A percentile compares a stretch with the other conserved stretches of the same genome.
Evolutionary conservation across 2,888 invertebrate species (phyloP).

Genomic region (Agrochola circellaris): DNA sequence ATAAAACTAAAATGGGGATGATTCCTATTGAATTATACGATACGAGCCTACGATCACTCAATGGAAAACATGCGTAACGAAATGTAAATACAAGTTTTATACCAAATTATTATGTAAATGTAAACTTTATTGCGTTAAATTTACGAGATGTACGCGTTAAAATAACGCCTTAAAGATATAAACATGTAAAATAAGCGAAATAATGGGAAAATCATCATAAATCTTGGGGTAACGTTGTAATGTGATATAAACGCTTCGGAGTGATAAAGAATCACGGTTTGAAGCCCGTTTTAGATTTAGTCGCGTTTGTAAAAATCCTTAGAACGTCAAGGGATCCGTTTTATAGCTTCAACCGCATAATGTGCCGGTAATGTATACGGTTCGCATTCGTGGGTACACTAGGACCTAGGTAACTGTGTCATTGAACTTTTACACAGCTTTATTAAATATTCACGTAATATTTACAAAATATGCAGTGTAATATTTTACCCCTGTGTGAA

Average conservation of each 20-base stretch:
- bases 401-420: conserved; percentile 53
- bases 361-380: conserved; percentile 75
- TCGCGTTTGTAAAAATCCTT: conserved; percentile 80
- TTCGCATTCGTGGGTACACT: conserved; percentile 54
- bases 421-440: conserved; percentile 49
- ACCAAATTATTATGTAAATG: conserved; percentile 73
- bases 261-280: conserved; percentile 79
- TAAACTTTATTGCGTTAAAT: conserved; percentile 71
- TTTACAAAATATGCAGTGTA: background rate
- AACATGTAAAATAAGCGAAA: conserved; percentile 67
- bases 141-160: conserved; percentile 65
- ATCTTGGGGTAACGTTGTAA: conserved; percentile 77
- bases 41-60: conserved; percentile 41
- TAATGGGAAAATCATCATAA: conserved; percentile 79
- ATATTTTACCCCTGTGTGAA: background rate
- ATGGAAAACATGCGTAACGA: conserved; percentile 54
- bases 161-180: conserved; percentile 60
- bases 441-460: conserved; percentile 7
- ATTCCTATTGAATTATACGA: conserved; percentile 62
- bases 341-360: conserved; percentile 85
- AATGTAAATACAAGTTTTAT: conserved; percentile 64
- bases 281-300: conserved; percentile 77
- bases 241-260: conserved; percentile 79
- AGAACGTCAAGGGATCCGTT: conserved; percentile 83
- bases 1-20: conserved; percentile 59